Conservation (phyloP, 2,888 invertebrate species). For the Pammene aurita region DNA sequence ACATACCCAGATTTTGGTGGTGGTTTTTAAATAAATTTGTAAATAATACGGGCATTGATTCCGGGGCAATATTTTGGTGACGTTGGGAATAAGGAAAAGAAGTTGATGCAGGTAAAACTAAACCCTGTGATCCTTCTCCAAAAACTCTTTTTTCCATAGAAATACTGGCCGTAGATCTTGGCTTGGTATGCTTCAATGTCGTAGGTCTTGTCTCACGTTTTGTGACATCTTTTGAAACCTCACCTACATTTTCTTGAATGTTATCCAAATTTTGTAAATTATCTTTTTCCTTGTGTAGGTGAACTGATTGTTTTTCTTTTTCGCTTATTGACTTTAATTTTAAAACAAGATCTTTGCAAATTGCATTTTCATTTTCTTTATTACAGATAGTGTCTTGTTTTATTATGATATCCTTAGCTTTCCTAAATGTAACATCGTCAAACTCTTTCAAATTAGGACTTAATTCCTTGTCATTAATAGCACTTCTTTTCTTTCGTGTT, state of each 20-base stretch:
- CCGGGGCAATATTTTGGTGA: slow-evolving; percentile 44
- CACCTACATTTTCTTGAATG: slow-evolving; percentile 21
- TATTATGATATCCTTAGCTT: slow-evolving; percentile 64
- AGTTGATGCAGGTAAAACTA: slow-evolving; percentile 12
- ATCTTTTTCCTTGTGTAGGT: slow-evolving; percentile 34
- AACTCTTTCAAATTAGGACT: slow-evolving; percentile 47
- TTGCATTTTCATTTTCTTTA: slow-evolving; percentile 56
- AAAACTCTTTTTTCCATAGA: slow-evolving; percentile 41
- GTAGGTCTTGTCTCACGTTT: slow-evolving; percentile 56
- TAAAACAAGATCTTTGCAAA: slow-evolving; percentile 65
- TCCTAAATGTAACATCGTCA: slow-evolving; percentile 56
- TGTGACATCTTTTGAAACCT: slow-evolving; percentile 37
- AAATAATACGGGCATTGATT: slow-evolving; percentile 60
- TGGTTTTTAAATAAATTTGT: slow-evolving; percentile 61
- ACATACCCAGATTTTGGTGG: slow-evolving; percentile 58
- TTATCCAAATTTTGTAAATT: slow-evolving; percentile 30
- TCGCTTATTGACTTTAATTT: slow-evolving; percentile 58
- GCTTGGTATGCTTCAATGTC: slow-evolving; percentile 43
- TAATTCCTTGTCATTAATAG: slow-evolving; percentile 43
- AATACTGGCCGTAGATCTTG: slow-evolving; percentile 46
- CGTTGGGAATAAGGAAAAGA: slow-evolving; percentile 44
- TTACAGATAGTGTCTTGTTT: slow-evolving; percentile 66
- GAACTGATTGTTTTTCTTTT: neutral
- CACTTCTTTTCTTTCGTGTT: slow-evolving; percentile 57
- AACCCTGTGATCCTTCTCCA: slow-evolving; percentile 7